phyloP scores from a whole-genome alignment of 2,797 vertebrate species.

The Mastacembelus armatus region DNA sequence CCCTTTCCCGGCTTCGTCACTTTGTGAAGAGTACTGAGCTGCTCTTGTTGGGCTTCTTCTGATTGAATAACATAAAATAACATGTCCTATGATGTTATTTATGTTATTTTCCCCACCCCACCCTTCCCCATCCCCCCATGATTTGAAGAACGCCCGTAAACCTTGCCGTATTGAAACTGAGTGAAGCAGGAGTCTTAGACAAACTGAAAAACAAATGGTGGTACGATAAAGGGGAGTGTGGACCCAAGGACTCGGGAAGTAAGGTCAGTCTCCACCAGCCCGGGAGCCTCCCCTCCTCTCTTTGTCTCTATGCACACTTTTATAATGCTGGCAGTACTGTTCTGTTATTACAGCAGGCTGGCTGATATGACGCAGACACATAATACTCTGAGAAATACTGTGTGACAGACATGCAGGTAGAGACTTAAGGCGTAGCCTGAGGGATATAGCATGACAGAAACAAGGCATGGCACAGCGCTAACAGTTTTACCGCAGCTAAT shows the following conservation, averaged over 20 bases:
- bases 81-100: conserved; percentile 99
- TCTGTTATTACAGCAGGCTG: conserved; percentile 69
- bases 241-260: conserved; percentile 99
- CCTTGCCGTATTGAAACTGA: conserved; percentile 99
- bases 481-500: conserved; percentile 43
- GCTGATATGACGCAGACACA: conserved; percentile 47
- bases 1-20: conserved; percentile 88
- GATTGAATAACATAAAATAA: conserved; percentile 99
- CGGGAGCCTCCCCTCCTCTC: conserved; percentile 82
- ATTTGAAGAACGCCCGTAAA: conserved; percentile 97
- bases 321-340: conserved; percentile 71
- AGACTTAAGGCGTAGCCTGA: conserved; percentile 55
- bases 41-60: conserved; percentile 83
- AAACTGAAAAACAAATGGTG: conserved; percentile 99
- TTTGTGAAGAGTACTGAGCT: conserved; percentile 93
- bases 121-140: conserved; percentile 64
- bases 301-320: conserved; percentile 80
- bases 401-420: conserved; percentile 58
- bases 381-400: conserved; percentile 21
- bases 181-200: conserved; percentile 99
- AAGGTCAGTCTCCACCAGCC: conserved; percentile 96
- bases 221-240: conserved; percentile 99
- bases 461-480: conserved; percentile 53
- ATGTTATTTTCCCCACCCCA: conserved; percentile 91
- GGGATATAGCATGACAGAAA: conserved; percentile 61